A percentile compares a stretch with the other conserved stretches of the same genome.
Evolutionary conservation across 30 jellyfish, hydroid and myxozoan species (phyloP).

Genomic region (Pseudorhiza aurosa): DNA sequence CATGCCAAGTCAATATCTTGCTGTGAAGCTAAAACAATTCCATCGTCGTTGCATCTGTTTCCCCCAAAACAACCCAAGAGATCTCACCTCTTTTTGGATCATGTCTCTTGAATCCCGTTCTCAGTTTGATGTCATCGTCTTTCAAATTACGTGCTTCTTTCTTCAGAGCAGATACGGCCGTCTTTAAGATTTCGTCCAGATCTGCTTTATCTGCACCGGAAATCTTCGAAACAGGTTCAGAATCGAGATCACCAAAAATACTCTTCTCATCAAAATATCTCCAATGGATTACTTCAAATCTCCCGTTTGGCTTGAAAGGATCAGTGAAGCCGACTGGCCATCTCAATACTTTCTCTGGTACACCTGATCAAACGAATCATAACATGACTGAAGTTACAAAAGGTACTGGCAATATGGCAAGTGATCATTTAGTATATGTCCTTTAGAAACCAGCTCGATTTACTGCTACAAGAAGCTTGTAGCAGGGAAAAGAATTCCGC

Average conservation of each 20-base stretch:
- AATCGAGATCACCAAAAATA: constrained; percentile 66
- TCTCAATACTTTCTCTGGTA: constrained; percentile 81
- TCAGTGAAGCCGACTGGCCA: constrained; percentile 97
- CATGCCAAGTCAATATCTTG: too few species aligned
- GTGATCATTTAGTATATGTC: too few species aligned
- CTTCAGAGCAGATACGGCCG: constrained; percentile 55
- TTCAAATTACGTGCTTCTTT: constrained; percentile 15
- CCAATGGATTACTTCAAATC: constrained; percentile 98
- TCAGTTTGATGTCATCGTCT: constrained; percentile 21
- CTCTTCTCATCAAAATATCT: constrained; percentile 71
- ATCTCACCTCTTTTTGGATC: constrained; percentile 96
- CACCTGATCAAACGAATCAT: too few species aligned
- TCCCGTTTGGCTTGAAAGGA: constrained; percentile 89
- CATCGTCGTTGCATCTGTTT: too few species aligned
- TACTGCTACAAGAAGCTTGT: too few species aligned
- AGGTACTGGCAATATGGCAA: too few species aligned
- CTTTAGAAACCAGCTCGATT: too few species aligned
- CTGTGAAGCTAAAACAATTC: too few species aligned
- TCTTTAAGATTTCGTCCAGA: constrained; percentile 66
- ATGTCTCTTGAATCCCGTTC: constrained; percentile 91
- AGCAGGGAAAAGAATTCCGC: too few species aligned
- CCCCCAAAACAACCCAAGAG: too few species aligned
- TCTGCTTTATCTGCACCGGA: constrained; percentile 65
- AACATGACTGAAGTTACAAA: too few species aligned
- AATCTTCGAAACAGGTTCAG: constrained; percentile 76